Evolutionary conservation across 2,113 vertebrate species (phyloP), one percentile per base, ranked within the genome.

Genomic region (Pogona vitticeps): DNA sequence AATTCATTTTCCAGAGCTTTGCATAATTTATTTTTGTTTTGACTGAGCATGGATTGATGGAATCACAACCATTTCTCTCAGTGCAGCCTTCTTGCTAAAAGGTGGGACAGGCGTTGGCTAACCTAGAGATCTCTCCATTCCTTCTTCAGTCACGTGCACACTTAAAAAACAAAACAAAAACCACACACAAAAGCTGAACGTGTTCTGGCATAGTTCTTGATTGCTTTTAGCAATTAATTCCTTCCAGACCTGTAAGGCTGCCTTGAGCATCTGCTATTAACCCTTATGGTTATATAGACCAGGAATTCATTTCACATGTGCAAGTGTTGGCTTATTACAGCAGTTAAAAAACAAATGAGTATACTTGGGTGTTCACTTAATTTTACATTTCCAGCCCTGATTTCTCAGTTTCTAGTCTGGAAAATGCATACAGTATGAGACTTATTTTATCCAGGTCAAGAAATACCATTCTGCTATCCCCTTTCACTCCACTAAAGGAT

Each of bases 261-360:
- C 91, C 78, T 87, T 68, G 90, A 83, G 67, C 59, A 82, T 21
- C 3, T 1, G 0, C 72, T 91, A 79, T 65, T 81, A 67, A 87
- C 71, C 38, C 90, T 77, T 90, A 18, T 86, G 90, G 91, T 76
- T 76, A 91, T 8, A 76, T 46, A 81, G 90, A 59, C 20, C 80
- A 88, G 65, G 10, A 12, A 31, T 58, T 38, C 6, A 1, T 78
- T 88, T 52, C 36, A n/a, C 56, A 86, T 87, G 81, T 90, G 0
- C 46, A 89, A 20, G 18, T 17, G 6, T 89, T 93, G 89, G 82
- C 82, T 89, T 73, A 81, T 88, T 83, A 68, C 2, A 76, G 61
- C 23, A 76, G 1, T 92, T 80, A 83, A 75, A 90, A 90, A 82
- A 1, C 36, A 84, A 89, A 77, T 9, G 70, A 40, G n/a, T 77